Evolutionary conservation across 2,113 vertebrate genomes (phyloP), one percentile per base, ranked within the genome.

Genomic region (Cryptomyrus ogoouensis): DNA sequence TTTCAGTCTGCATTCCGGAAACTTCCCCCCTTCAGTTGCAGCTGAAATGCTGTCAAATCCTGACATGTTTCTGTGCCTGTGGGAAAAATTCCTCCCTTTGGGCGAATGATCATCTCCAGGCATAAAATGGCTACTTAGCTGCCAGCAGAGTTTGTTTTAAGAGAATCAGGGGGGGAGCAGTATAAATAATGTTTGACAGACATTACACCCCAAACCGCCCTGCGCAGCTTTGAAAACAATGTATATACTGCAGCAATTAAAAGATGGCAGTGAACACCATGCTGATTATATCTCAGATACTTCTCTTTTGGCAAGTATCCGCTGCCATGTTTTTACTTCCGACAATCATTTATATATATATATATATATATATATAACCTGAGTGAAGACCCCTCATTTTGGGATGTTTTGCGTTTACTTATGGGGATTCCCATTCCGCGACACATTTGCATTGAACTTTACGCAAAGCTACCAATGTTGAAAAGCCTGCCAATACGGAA

Each of bases 391-490:
- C 74, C 35, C 74, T 39, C 10, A 47, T 24, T 83, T 47, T 46
- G 83, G 3, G 15, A 1, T 84, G 24, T 42, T 84, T 12, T 3
- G 42, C 7, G 0, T 46, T 42, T 19, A 35, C 74, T 42, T 80
- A 47, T 31, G 24, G 44, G 83, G 5, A 50, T 50, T 47, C 83
- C 46, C 44, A 85, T 85, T 27, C 83, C 24, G 3, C 21, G 21
- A 85, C 44, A n/a, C n/a, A 50, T 85, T 50, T 85, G 83, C 83
- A 85, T 49, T 46, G 44, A 85, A 49, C 42, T 50, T 84, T n/a
- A 44, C 6, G n/a, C 24, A 47, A 85, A 77, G 13, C 70, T 77
- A 5, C 70, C 70, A 8, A 74, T 15, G 31, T 35, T 17, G 31
- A 35, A 47, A 24, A 49, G 46, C 24, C 24, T 15, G 21, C 31